phyloP scores from a whole-genome alignment of 1,140 invertebrate species.

The Agrilus planipennis region DNA sequence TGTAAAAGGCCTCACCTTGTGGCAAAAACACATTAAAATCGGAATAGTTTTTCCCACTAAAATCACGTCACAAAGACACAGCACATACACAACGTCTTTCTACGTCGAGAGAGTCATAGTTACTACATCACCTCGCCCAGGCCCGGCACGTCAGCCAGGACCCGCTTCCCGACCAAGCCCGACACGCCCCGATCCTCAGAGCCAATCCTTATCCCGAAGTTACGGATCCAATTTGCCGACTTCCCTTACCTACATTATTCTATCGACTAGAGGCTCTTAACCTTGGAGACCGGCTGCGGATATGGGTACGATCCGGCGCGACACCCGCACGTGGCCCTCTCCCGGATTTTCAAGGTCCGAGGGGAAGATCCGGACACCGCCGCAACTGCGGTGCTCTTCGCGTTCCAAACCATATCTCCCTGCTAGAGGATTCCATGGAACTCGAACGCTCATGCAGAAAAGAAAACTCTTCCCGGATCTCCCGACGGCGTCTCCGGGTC shows the following conservation, averaged over 20 bases:
- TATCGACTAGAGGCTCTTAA: slow-evolving; percentile 80
- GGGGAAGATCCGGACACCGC: slow-evolving; percentile 38
- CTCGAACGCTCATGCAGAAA: slow-evolving; percentile 57
- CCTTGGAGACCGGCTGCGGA: slow-evolving; percentile 75
- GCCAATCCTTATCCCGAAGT: slow-evolving; percentile 61
- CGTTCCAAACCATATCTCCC: slow-evolving; percentile 54
- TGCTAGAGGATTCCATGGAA: slow-evolving; percentile 58
- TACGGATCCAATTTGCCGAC: slow-evolving; percentile 11
- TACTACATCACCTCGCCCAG: slow-evolving; percentile 24
- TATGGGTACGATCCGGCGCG: slow-evolving; percentile 54
- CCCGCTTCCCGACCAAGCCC: slow-evolving; percentile 43
- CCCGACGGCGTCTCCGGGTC: slow-evolving; percentile 56
- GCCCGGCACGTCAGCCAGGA: slow-evolving; percentile 33
- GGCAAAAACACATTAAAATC: too few species aligned
- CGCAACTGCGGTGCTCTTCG: slow-evolving; percentile 56
- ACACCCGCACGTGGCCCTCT: slow-evolving; percentile 52
- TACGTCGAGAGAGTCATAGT: slow-evolving; percentile 7
- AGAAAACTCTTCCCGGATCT: slow-evolving; percentile 67
- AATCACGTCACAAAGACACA: too few species aligned
- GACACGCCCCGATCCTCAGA: slow-evolving; percentile 54
- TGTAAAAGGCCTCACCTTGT: too few species aligned
- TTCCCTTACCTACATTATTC: slow-evolving; percentile 75
- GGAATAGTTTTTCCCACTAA: too few species aligned
- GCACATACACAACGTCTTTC: neutral
- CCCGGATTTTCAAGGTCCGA: slow-evolving; percentile 64